Conservation (phyloP, 92 coral and sea anemone species). For the Epizoanthus stellaris region DNA sequence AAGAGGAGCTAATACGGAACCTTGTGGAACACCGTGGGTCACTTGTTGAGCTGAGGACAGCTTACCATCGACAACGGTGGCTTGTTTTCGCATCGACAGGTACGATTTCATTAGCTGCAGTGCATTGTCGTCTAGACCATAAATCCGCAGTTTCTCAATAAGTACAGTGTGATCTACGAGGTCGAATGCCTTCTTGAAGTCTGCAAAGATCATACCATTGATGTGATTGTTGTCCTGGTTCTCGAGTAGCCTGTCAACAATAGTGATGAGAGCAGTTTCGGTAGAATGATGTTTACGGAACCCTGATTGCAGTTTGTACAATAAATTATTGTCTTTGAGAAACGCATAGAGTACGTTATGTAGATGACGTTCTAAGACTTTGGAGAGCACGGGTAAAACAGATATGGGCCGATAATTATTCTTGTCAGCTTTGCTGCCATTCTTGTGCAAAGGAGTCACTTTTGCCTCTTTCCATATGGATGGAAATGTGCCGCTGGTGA, state of each 20-base stretch:
- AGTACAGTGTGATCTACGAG: conserved; percentile 18
- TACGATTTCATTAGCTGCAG: conserved; percentile 9
- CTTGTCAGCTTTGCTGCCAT: conserved; percentile 24
- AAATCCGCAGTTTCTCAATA: conserved; percentile 19
- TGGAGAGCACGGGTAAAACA: conserved; percentile 31
- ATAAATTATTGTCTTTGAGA: too few relatives aligned
- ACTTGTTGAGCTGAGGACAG: background rate
- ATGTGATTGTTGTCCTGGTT: background rate
- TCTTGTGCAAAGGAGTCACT: conserved; percentile 46
- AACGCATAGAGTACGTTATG: conserved; percentile 14
- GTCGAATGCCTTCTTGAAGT: conserved; percentile 33
- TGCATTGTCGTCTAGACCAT: conserved; percentile 2
- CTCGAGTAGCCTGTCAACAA: conserved; percentile 18
- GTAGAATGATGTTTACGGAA: conserved; percentile 38
- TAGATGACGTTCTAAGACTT: conserved; percentile 25
- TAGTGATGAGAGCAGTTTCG: conserved; percentile 40
- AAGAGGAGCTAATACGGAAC: too few relatives aligned
- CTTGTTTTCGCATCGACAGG: conserved; percentile 5
- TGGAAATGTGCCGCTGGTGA: conserved; percentile 46
- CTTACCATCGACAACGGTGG: background rate
- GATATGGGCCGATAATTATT: conserved; percentile 49
- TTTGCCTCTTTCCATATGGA: conserved; percentile 53
- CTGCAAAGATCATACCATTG: background rate
- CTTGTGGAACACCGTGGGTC: too few relatives aligned
- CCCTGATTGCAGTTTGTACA: conserved; percentile 23